Evolutionary conservation across 2,113 vertebrate genomes (phyloP), one percentile per base, ranked within the genome.

Genomic region (Bubo bubo): DNA sequence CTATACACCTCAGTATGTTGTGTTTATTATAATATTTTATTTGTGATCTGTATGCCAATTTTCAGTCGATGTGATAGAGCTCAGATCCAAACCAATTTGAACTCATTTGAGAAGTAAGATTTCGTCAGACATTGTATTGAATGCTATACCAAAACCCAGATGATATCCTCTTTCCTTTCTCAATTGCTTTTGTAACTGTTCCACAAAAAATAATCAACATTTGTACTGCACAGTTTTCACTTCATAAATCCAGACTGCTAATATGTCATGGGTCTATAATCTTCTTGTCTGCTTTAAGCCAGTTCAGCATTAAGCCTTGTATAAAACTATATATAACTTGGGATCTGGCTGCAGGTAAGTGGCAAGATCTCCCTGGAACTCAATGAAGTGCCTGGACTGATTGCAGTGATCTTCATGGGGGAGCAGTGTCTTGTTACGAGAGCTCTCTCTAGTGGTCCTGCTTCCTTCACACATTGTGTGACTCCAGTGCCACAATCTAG

Each of bases 171-270:
- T 95, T 97, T 96, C 93, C 53, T 93, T 91, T 93, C 88, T 94
- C 92, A 92, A 84, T 90, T 95, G 83, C 59, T 92, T 92, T 84
- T 97, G 95, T 95, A 94, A 81, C 70, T 53, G 43, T 95, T 96
- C 96, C 95, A 93, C 56, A 53, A 81, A 93, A 93, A 97, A 97
- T 90, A 95, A 84, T 95, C 86, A 72, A 79, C 58, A 34, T 89
- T 91, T 91, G 76, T 75, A 73, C 79, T 90, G 72, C 53, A 89
- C 70, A 84, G 70, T 94, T 97, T 94, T 91, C 93, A 97, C 91
- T 96, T 91, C 94, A 92, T 97, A 95, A 96, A 94, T 97, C 73
- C 83, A 82, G n/a, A 53, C 82, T 96, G 73, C 91, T 95, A 96
- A 95, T 94, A 84, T 58, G 83, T 89, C 76, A 64, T 91, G 86